phyloP scores from a whole-genome alignment of 1,140 invertebrate genomes.

The Drosophila kikkawai region DNA sequence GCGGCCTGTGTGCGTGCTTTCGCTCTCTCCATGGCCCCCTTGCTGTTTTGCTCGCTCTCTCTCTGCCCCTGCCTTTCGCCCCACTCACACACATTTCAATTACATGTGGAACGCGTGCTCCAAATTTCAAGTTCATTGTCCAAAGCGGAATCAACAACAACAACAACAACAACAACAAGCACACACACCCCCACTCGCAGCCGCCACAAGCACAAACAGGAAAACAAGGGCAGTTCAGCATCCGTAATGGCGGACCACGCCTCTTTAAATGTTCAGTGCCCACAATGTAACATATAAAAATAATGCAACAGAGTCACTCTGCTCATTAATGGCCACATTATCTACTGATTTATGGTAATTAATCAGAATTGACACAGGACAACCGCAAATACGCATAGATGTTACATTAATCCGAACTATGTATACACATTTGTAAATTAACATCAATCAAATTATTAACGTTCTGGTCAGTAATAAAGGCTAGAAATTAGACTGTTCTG shows the following conservation, averaged over 20 bases:
- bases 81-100: slow-evolving; percentile 62
- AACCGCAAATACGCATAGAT: background rate
- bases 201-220: slow-evolving; percentile 15
- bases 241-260: slow-evolving; percentile 2
- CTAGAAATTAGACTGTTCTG: background rate
- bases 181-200: background rate
- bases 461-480: background rate
- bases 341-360: slow-evolving; percentile 2
- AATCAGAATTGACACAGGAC: background rate
- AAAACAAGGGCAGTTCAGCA: slow-evolving; percentile 54
- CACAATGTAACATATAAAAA: background rate
- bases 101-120: slow-evolving; percentile 60
- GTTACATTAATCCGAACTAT: too few relatives aligned
- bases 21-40: slow-evolving; percentile 6
- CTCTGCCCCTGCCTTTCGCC: slow-evolving; percentile 11
- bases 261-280: background rate
- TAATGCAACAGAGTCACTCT: background rate
- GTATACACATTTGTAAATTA: background rate
- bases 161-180: slow-evolving; percentile 10
- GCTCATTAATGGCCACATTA: background rate
- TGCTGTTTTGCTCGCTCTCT: slow-evolving; percentile 1
- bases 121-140: slow-evolving; percentile 74
- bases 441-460: background rate
- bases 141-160: slow-evolving; percentile 44
- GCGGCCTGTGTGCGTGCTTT: slow-evolving; percentile 20